A percentile compares a stretch with the other conserved stretches of the same genome.
These are phyloP conservation scores for Reticulitermes lucifugus DNA, from an alignment of 2,888 invertebrate genomes.

Conservation along the genomic window DNA sequence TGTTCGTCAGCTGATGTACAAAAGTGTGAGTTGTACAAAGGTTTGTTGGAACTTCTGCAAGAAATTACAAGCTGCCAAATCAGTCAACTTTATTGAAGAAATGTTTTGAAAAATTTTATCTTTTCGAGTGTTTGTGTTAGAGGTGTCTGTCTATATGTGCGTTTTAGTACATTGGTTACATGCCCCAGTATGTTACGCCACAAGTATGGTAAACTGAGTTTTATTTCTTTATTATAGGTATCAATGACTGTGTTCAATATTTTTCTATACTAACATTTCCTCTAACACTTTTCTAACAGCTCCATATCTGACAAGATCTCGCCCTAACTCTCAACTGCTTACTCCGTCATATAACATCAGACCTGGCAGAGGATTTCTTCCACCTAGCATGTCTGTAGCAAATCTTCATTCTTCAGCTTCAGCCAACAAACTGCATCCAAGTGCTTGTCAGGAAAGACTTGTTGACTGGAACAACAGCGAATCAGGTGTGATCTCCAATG, in stretches of 20 bases:
- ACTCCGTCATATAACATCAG: not conserved
- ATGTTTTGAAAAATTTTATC: no score
- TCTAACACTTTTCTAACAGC: constrained; percentile 42
- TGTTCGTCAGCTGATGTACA: no score
- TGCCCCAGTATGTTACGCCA: no score
- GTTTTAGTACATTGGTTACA: no score
- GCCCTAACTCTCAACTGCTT: constrained; percentile 50
- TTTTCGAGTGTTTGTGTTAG: no score
- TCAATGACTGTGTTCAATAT: not conserved
- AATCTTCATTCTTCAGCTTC: constrained; percentile 36
- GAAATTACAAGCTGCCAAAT: no score
- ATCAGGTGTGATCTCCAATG: constrained; percentile 58
- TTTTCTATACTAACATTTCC: constrained; percentile 33
- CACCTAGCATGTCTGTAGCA: constrained; percentile 39
- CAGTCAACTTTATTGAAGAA: no score
- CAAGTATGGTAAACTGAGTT: no score
- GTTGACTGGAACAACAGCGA: constrained; percentile 59
- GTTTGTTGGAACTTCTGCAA: no score
- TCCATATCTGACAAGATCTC: constrained; percentile 43
- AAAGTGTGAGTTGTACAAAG: no score
- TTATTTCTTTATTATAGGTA: no score
- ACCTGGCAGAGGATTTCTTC: constrained; percentile 10
- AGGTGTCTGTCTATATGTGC: no score
- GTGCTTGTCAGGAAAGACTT: constrained; percentile 59
- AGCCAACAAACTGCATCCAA: constrained; percentile 7